Base-by-base conservation (phyloP, 2,113 vertebrate genomes). In the Coryphaenoides rupestris region DNA sequence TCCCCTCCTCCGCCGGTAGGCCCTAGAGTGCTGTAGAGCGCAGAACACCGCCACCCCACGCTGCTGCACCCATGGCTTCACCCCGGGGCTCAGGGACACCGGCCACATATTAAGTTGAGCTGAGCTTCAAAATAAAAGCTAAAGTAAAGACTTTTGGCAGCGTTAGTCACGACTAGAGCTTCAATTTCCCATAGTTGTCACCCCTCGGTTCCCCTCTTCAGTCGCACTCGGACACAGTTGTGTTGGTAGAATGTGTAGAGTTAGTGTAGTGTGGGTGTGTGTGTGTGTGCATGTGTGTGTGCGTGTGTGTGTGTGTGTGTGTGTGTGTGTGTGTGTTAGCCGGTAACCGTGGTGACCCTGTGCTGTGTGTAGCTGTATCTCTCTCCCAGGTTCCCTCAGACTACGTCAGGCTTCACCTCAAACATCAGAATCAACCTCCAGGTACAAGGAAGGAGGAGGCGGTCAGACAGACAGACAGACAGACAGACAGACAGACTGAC, bases 301-400 rank as follows among this genome's bases (percentile, higher is more conserved):
- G 24, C 24, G 6, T 26, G 24, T 6, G 24, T 26, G 24, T 26
- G 24, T 26, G 24, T 26, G 24, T 26, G 24, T 26, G 3, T 26
- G 24, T 26, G 24, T 26, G 24, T 26, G 33, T 10, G 33, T 1
- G 33, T 33, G 6, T 40, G 33, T 5, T 1, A 6, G 62, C 49
- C 17, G 72, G 83, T 52, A 57, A 45, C 49, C 57, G 68, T 81
- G 67, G 68, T 81, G 67, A 81, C 62, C 13, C 4, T 65, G 40
- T 84, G 71, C 70, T 63, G 81, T 77, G 57, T 74, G 62, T 84
- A 81, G 82, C 76, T 76, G 57, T 70, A 66, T 76, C 68, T 77
- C 19, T 77, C 63, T 61, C 70, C 70, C 68, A 71, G 81, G 68
- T 71, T 58, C 65, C 72, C 33, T 40, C 33, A 55, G 50, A 64